These are phyloP conservation scores for Limnephilus lunatus DNA, from an alignment of 2,888 invertebrate species.

Conservation along the genomic window DNA sequence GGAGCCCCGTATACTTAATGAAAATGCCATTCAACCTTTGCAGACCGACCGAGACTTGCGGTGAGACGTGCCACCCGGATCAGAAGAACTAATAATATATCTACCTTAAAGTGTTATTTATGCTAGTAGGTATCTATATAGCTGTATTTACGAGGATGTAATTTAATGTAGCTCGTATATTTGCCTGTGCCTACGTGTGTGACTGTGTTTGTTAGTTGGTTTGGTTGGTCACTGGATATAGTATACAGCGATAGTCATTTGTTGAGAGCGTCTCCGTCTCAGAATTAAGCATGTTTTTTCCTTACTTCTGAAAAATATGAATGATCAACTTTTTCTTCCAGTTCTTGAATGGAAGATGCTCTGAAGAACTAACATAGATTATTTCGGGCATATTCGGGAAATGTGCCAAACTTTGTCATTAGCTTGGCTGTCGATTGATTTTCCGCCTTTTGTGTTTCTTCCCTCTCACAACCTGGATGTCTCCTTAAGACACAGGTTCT, in stretches of 20 bases:
- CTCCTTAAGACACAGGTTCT: too few species aligned
- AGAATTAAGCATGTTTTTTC: too few species aligned
- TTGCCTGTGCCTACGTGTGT: not conserved
- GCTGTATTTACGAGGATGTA: not conserved
- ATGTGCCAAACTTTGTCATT: too few species aligned
- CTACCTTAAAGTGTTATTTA: not conserved
- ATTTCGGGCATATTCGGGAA: too few species aligned
- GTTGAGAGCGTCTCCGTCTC: not conserved
- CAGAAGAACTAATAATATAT: not conserved
- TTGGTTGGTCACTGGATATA: not conserved
- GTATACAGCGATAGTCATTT: not conserved
- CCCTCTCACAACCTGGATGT: too few species aligned
- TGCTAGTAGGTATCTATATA: not conserved
- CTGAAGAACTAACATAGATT: too few species aligned
- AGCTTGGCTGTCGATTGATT: too few species aligned
- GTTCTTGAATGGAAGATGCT: too few species aligned
- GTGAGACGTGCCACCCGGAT: not conserved
- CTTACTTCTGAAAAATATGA: not conserved
- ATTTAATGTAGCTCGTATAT: not conserved
- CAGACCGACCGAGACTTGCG: not conserved
- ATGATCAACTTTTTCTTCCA: not conserved
- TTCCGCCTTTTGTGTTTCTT: too few species aligned
- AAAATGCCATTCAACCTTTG: constrained; percentile 2
- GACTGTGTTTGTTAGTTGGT: not conserved
- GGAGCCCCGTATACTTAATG: not conserved